Base-by-base conservation (phyloP, 2,888 invertebrate species). In the Andrena fulva region DNA sequence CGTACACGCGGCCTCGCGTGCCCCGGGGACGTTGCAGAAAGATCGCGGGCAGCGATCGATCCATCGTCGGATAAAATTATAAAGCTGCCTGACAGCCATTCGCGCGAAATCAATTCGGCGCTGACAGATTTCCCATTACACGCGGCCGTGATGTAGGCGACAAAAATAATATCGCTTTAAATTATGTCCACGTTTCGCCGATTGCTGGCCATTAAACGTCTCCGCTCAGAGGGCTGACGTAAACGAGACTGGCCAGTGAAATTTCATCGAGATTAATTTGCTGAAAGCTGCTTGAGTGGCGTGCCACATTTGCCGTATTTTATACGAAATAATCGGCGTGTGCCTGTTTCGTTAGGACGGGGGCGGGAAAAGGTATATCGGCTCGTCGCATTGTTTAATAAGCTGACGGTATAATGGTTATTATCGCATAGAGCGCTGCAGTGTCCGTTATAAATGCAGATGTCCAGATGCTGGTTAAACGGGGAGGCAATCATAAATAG, bases 161-260 rank as follows among this genome's bases (percentile, higher is more conserved):
- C 60, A 79, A 72, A 79, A 82, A 71, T 74, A 77, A 77, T 76
- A 74, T 76, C 54, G 71, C 60, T 80, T 76, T 62, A 82, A 76
- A 80, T 75, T 48, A 63, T 71, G 35, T 62, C 42, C 66, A 24
- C 62, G 74, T 75, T 75, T 71, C 66, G 4, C 10, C 27, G 74
- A 70, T 76, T 50, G 67, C 42, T 29, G 72, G 63, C 64, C 72
- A 54, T 83, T 77, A 85, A 75, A 80, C 62, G 66, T 63, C 56
- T 68, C 74, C 42, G 29, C 67, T 73, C 48, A 60, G 52, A 54
- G 33, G 48, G 72, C 63, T 16, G 67, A 52, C 77, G 52, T n/a
- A 69, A 82, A 63, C 80, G 68, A 80, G 42, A 59, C 70, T 20
- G 20, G n/a, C 35, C 48, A 35, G 42, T 10, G 67, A 68, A 50